Evolutionary conservation across 2,797 vertebrate species (phyloP).

Genomic region (Potorous gilbertii): DNA sequence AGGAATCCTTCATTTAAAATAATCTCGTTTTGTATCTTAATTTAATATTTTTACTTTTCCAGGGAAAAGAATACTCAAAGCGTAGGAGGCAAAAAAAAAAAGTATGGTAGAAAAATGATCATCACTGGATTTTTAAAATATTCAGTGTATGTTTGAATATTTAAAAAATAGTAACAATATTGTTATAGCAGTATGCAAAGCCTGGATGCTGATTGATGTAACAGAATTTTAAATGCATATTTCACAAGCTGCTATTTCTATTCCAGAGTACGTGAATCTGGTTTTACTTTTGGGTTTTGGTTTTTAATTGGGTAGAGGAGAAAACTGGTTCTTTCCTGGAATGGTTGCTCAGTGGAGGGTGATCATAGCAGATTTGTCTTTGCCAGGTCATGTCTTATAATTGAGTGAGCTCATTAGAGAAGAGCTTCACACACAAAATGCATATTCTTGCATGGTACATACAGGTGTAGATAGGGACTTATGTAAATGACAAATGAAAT

Average conservation of each 20-base stretch:
- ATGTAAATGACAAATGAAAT: not conserved
- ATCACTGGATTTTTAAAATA: conserved; percentile 62
- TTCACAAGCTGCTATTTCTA: conserved; percentile 59
- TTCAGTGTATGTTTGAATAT: conserved; percentile 72
- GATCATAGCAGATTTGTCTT: conserved; percentile 32
- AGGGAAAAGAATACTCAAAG: conserved; percentile 57
- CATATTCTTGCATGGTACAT: not conserved
- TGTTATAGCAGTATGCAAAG: conserved; percentile 63
- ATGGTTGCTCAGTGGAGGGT: conserved; percentile 42
- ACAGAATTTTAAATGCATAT: conserved; percentile 57
- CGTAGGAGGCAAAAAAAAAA: conserved; percentile 41
- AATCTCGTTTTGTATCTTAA: conserved; percentile 73
- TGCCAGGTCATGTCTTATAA: not conserved
- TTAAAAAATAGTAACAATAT: conserved; percentile 59
- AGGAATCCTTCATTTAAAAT: conserved; percentile 68
- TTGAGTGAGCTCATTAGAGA: not conserved
- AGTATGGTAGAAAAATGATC: conserved; percentile 61
- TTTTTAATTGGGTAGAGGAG: conserved; percentile 45
- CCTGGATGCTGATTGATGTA: conserved; percentile 67
- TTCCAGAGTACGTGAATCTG: conserved; percentile 9
- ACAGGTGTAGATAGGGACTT: not conserved
- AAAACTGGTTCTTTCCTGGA: conserved; percentile 34
- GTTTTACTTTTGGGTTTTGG: not conserved
- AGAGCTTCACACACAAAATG: not conserved
- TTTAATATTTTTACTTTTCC: conserved; percentile 57